Evolutionary conservation across 2,888 invertebrate species (phyloP), one percentile per base, ranked within the genome.

Genomic region (Hymenopus coronatus): DNA sequence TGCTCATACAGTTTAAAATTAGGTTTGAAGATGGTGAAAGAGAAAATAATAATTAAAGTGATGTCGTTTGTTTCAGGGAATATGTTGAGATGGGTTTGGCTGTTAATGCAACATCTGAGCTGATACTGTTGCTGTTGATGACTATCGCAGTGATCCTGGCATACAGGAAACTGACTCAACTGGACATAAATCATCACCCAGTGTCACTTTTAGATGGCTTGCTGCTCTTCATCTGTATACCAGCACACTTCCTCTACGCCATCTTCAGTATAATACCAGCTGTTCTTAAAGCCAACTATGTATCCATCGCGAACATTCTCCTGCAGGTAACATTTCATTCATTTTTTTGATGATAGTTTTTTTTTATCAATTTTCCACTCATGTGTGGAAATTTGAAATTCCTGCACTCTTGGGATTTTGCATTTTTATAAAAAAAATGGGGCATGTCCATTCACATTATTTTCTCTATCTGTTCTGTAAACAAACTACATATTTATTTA

Each of bases 201-300:
- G 94, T 96, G 83, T 96, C 96, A 0, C 92, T 95, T 20, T 94
- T 97, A 46, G 97, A 97, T 91, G 96, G 96, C 91, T 94, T 96
- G 1, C 93, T 97, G 0, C 94, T 97, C 0, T 96, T 96, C 91
- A 95, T 96, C 88, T 96, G 96, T 90, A 93, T 96, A 28, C 97
- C 97, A 0, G 96, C 96, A 27, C 96, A 96, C 93, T 96, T 96
- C 92, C 93, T 96, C 91, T 96, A 96, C 91, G 95, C 96, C 0
- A 95, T 96, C 83, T 95, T 97, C 90, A 96, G 96, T 90, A 94
- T 96, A 91, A 94, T 96, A 20, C 96, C 97, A 0, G 96, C 96
- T 0, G 93, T 96, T 81, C 94, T 93, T 84, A 93, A 94, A 84
- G 91, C 93, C 2, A 94, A 95, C 90, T 92, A 94, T 86, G 92